Percentiles rank a stretch among this genome's conserved stretches.
These are phyloP conservation scores for Mycteria americana DNA, from an alignment of 2,797 vertebrate species.

Conservation along the genomic window DNA sequence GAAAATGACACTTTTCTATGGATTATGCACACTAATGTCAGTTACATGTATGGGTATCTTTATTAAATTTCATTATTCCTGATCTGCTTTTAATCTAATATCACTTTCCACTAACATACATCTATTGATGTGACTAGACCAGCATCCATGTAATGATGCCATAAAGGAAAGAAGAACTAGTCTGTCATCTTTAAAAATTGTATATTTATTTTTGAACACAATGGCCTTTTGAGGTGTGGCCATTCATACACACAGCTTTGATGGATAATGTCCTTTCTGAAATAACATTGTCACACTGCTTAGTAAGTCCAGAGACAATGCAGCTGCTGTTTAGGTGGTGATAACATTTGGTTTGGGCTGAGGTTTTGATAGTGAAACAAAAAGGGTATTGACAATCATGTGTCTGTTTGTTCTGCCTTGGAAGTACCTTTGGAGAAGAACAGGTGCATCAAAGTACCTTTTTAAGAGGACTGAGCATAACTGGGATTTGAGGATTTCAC, in stretches of 20 bases:
- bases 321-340: not conserved
- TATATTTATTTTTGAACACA: not conserved
- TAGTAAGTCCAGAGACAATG: not conserved
- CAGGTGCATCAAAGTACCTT: not conserved
- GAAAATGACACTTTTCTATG: not conserved
- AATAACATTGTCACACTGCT: not conserved
- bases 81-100: not conserved
- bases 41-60: not conserved
- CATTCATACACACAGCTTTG: not conserved
- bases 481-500: not conserved
- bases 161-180: not conserved
- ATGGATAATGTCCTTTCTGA: not conserved
- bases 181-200: not conserved
- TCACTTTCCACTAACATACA: not conserved
- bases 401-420: not conserved
- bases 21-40: not conserved
- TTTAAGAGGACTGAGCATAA: not conserved
- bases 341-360: not conserved
- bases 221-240: not conserved
- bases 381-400: not conserved
- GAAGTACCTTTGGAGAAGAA: not conserved
- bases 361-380: not conserved
- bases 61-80: not conserved
- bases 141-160: not conserved
- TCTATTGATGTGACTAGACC: not conserved